Conservation (phyloP, 1,140 invertebrate genomes). For the Anadara kagoshimensis region DNA sequence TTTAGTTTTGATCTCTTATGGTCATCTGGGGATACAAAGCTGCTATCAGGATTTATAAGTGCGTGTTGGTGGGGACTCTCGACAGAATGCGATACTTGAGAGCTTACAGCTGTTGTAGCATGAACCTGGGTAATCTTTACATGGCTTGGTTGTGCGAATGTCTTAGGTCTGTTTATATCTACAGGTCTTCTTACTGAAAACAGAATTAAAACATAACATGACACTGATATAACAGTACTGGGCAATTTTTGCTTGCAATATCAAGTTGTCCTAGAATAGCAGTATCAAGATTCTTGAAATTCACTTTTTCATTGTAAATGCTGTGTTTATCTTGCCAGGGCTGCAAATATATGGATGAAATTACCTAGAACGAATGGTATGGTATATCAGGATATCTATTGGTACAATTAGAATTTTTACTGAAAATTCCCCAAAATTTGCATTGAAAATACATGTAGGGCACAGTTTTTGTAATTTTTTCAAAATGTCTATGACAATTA, state of each 20-base stretch:
- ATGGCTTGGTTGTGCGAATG: conserved; percentile 36
- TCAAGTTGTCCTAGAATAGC: neutral
- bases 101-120: conserved; percentile 41
- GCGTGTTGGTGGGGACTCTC: conserved; percentile 12
- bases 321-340: neutral
- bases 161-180: conserved; percentile 8
- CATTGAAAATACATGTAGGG: too few relatives aligned
- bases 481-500: too few relatives aligned
- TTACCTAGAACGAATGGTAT: too few relatives aligned
- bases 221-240: neutral
- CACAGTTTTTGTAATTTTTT: too few relatives aligned
- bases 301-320: neutral
- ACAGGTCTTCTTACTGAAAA: neutral
- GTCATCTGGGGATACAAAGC: conserved; percentile 20
- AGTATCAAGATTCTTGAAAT: neutral
- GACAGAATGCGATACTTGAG: conserved; percentile 24
- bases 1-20: conserved; percentile 29
- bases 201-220: neutral
- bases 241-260: neutral
- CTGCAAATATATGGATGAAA: neutral
- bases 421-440: too few relatives aligned
- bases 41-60: conserved; percentile 29
- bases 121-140: conserved; percentile 45
- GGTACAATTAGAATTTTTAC: too few relatives aligned
- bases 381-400: too few relatives aligned